Evolutionary conservation across 2,888 invertebrate species (phyloP), one percentile per base, ranked within the genome.

Genomic region (Ochlodes sylvanus): DNA sequence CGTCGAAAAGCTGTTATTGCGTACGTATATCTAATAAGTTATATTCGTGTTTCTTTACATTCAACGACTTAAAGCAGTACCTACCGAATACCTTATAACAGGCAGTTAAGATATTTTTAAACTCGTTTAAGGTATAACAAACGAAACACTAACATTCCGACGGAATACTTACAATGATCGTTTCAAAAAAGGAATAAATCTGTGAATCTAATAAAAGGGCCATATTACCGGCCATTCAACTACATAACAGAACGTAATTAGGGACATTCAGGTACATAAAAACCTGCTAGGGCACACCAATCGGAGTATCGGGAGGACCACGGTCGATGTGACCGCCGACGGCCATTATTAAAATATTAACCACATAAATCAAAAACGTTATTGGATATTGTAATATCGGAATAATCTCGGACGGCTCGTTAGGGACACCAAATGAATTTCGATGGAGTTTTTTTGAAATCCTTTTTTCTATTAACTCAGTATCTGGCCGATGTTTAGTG

Each of bases 331-430:
- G 79, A 80, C 81, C 85, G 91, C 90, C 88, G 80, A 75, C 86
- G 87, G 92, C 88, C 88, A 89, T 91, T 82, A 85, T 90, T 87
- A 89, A 85, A 89, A 87, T 89, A 90, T 90, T 87, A 86, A 86
- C 87, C 84, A 78, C 88, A 90, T 90, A 90, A 90, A 90, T 91
- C 91, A 90, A 88, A 78, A 86, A 76, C 74, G 83, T 81, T 87
- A 89, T 90, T 88, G 89, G 87, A 85, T 87, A 85, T 88, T 87
- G 83, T 87, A 87, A 88, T 89, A 85, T 86, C 81, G 84, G 84
- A 81, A 88, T 85, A 81, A 83, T 82, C 78, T 83, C 75, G 77
- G 75, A 75, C 80, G 83, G 81, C 79, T 84, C 70, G 70, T 85
- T 82, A 73, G 79, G 70, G 68, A 63, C 63, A 71, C 63, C 64